A percentile compares a stretch with the other conserved stretches of the same genome.
Evolutionary conservation across 2,888 invertebrate genomes (phyloP).

Genomic region (Branchellion lobata): DNA sequence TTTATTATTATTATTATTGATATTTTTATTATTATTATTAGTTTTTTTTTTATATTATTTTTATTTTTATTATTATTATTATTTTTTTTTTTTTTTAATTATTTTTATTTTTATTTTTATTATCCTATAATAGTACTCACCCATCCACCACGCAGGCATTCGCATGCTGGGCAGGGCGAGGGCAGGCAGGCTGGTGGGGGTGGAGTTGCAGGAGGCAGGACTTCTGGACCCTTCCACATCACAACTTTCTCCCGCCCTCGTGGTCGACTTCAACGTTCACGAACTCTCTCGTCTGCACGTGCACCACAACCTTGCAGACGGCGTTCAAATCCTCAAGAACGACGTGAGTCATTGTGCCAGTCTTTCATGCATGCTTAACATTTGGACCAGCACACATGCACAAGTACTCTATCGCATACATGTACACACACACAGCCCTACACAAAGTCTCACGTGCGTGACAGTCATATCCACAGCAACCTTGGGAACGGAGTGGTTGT

Average conservation of each 20-base stretch:
- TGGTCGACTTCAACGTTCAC: constrained; percentile 45
- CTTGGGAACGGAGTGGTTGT: constrained; percentile 77
- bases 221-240: constrained; percentile 87
- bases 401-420: too few relatives aligned
- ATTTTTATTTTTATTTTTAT: background rate
- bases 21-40: too few relatives aligned
- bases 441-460: constrained; percentile 68
- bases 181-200: constrained; percentile 50
- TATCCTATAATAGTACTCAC: background rate
- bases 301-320: constrained; percentile 84
- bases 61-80: background rate
- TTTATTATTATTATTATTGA: too few relatives aligned
- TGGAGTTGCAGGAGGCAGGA: constrained; percentile 69
- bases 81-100: background rate
- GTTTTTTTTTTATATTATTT: too few relatives aligned
- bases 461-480: constrained; percentile 46
- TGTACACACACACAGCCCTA: constrained; percentile 67
- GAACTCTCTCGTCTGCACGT: constrained; percentile 66
- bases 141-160: constrained; percentile 46
- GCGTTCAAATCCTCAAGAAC: constrained; percentile 87
- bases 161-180: constrained; percentile 49
- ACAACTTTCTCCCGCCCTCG: constrained; percentile 62
- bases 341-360: constrained; percentile 69
- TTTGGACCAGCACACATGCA: too few relatives aligned
- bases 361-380: too few relatives aligned